These are phyloP conservation scores for Druon quercuslanigerum DNA, from an alignment of 1,140 invertebrate species.

Conservation along the genomic window DNA sequence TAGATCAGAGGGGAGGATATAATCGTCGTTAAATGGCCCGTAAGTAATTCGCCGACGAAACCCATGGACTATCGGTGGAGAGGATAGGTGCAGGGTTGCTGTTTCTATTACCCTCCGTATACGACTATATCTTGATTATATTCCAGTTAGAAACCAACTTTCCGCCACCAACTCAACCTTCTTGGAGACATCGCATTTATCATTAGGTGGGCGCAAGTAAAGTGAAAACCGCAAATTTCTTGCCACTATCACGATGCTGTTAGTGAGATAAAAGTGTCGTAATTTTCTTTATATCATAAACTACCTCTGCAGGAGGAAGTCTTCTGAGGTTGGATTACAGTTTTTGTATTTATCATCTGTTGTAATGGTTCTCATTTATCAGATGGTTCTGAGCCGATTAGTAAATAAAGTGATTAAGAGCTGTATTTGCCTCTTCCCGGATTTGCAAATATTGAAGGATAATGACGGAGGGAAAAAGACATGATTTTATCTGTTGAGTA, in stretches of 20 bases:
- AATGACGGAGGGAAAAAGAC: too few relatives aligned
- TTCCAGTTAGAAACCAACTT: conserved; percentile 30
- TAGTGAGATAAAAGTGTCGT: too few relatives aligned
- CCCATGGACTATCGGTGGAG: conserved; percentile 13
- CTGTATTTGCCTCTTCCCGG: too few relatives aligned
- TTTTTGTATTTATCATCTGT: conserved; percentile 32
- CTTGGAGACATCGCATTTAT: conserved; percentile 28
- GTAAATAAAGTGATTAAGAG: too few relatives aligned
- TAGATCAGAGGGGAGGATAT: conserved; percentile 9
- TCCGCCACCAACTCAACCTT: conserved; percentile 13
- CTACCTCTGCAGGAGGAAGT: too few relatives aligned
- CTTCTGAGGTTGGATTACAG: neutral
- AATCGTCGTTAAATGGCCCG: conserved; percentile 24
- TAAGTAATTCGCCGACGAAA: conserved; percentile 9
- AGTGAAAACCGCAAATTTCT: conserved; percentile 31
- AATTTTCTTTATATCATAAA: too few relatives aligned
- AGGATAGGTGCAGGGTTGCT: conserved; percentile 10
- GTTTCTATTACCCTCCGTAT: neutral
- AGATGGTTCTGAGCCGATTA: neutral
- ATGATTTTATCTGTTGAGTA: too few relatives aligned
- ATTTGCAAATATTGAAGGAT: too few relatives aligned
- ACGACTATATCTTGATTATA: conserved; percentile 26
- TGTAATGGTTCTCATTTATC: conserved; percentile 32
- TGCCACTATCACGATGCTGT: neutral
- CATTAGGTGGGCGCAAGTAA: conserved; percentile 12